Base-by-base conservation (phyloP, 2,113 vertebrate genomes). In the Ptychochromis oligacanthus region DNA sequence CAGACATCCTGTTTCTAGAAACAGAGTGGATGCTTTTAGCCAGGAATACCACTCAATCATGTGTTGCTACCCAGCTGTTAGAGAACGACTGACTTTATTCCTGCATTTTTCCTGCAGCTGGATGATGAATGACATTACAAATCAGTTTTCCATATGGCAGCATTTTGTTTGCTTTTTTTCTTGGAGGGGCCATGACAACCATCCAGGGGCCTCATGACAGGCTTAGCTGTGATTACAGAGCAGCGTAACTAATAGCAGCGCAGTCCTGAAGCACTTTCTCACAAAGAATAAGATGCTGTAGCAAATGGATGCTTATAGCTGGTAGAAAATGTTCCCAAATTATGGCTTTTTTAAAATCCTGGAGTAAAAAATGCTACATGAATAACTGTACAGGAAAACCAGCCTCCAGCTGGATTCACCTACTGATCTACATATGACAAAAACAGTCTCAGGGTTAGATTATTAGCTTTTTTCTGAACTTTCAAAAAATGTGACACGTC, bases 121-220 rank as follows among this genome's bases (percentile, higher is more conserved):
- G 38, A 79, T 86, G 87, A 92, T 84, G 82, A 87, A 89, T 58
- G 65, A 84, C 77, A 54, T 88, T 78, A 87, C 84, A 87, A 88
- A 92, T 84, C 72, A 60, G 65, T 85, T 91, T 87, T 86, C 88
- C 92, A 93, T 89, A 84, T 91, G 89, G 78, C 58, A 82, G 83
- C 77, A 55, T 87, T 90, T 87, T 87, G 78, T 86, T 88, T 79
- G 77, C 78, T 77, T 84, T 79, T 65, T 76, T 65, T 77, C 72
- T 85, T 31, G 9, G 13, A 40, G 34, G 43, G 57, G 57, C 90
- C 89, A 79, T 84, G 86, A 86, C 87, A 84, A 84, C 91, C 83
- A 62, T 80, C 76, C 52, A 67, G 43, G 43, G 67, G 60, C 77
- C 75, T 62, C 43, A 55, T 64, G 74, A 84, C 79, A 75, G 87